A percentile compares a stretch with the other conserved stretches of the same genome.
Evolutionary conservation across 2,797 vertebrate genomes (phyloP).

Genomic region (Trichosurus vulpecula): DNA sequence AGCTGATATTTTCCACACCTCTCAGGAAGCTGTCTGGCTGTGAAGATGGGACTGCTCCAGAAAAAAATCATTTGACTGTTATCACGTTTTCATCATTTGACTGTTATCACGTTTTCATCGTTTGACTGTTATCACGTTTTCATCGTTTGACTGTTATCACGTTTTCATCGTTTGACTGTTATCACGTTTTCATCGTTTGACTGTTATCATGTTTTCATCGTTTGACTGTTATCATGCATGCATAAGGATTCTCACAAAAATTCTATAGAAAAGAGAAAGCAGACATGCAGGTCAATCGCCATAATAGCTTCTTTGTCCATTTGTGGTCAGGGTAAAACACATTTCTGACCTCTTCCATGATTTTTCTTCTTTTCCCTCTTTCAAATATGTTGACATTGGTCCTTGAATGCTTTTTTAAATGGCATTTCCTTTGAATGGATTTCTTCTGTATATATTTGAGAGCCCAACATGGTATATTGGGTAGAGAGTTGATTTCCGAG

Average conservation of each 20-base stretch:
- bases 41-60: background rate
- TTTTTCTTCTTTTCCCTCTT: background rate
- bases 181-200: background rate
- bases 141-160: background rate
- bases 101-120: no score
- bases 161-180: background rate
- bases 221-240: background rate
- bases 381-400: background rate
- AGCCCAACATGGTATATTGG: background rate
- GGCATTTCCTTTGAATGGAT: background rate
- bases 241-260: background rate
- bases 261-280: background rate
- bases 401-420: background rate
- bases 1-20: background rate
- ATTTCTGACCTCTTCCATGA: background rate
- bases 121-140: background rate
- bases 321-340: background rate
- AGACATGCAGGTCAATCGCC: background rate
- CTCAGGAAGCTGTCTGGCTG: background rate
- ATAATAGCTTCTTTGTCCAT: background rate
- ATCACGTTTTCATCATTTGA: background rate
- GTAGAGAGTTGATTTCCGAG: background rate
- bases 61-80: background rate
- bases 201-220: background rate
- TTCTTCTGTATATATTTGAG: background rate